Base-by-base conservation (phyloP, 2,797 vertebrate genomes). In the Schizopygopsis pylzovi region DNA sequence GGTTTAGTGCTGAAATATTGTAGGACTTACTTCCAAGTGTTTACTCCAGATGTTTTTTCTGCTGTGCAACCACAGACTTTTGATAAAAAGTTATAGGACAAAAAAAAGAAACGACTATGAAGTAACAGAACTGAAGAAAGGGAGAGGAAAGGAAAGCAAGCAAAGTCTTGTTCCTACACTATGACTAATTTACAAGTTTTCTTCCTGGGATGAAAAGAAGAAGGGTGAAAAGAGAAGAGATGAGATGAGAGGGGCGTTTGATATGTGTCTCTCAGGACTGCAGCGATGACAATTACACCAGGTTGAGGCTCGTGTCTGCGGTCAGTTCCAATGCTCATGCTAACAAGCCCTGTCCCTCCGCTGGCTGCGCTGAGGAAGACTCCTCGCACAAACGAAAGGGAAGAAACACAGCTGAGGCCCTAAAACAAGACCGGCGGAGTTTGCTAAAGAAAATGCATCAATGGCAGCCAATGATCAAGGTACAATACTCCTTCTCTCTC, bases 271-370 rank as follows among this genome's bases (percentile, higher is more conserved):
- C 96, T 95, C 96, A 95, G 97, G 97, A 97, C 96, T 96, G 96
- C 94, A 95, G 96, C 97, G 96, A 96, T 94, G 97, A 97, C 98
- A 99, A 99, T 99, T 99, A 99, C 96, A 96, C 95, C 97, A 96
- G 97, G 97, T 97, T 97, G 97, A 94, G 94, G 96, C 97, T 97
- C 3, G 65, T 54, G 65, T 77, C 80, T 65, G 73, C 97, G 96
- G 97, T 87, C 96, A 97, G 97, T 98, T 96, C 96, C 96, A 97
- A 97, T 96, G 97, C 96, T 97, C 95, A 96, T 96, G 96, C 97
- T 99, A 99, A 99, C 97, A 99, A 98, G 97, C 97, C 83, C 97
- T 94, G 95, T 97, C 97, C 96, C 96, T 72, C 95, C 95, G 95
- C 96, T 95, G 90, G 91, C 92, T 95, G 96, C 96, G 94, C 94